Conservation (phyloP, 2,888 invertebrate genomes). For the Ethmia dodecea region DNA sequence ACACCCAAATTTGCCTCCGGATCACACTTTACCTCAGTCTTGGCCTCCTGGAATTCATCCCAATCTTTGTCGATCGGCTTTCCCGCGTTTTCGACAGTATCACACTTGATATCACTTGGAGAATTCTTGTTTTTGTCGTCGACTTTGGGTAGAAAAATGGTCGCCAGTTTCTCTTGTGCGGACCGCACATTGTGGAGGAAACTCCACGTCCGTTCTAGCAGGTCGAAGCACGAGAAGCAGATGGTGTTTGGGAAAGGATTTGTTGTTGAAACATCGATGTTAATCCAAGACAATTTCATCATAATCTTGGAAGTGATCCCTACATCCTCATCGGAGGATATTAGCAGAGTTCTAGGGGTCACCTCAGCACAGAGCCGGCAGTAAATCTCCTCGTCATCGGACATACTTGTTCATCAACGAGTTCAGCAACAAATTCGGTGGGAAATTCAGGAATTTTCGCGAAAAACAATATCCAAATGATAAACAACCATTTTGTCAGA, state of each 20-base stretch:
- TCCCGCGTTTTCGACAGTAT: conserved; percentile 23
- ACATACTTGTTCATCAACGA: conserved; percentile 32
- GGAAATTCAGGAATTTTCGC: conserved; percentile 7
- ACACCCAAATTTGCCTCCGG: conserved; percentile 25
- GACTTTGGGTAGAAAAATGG: conserved; percentile 32
- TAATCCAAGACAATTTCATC: conserved; percentile 63
- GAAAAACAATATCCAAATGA: conserved; percentile 16
- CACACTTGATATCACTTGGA: conserved; percentile 16
- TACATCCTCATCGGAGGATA: conserved; percentile 53
- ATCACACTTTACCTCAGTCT: conserved; percentile 34
- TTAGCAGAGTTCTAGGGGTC: conserved; percentile 46
- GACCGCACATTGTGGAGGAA: conserved; percentile 54
- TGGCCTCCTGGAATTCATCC: conserved; percentile 47
- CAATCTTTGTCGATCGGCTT: conserved; percentile 55
- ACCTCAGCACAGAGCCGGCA: conserved; percentile 67
- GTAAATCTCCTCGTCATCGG: conserved; percentile 43
- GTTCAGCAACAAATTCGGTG: conserved; percentile 11
- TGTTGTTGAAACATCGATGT: conserved; percentile 45
- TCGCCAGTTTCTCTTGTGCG: conserved; percentile 51
- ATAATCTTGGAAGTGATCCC: conserved; percentile 50
- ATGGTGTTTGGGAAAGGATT: conserved; percentile 52
- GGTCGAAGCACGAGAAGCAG: conserved; percentile 64
- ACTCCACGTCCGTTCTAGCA: conserved; percentile 58
- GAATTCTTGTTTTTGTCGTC: conserved; percentile 15
- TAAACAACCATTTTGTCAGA: conserved; percentile 31